These are phyloP conservation scores for Metopolophium dirhodum DNA, from an alignment of 1,140 invertebrate species.

Conservation along the genomic window DNA sequence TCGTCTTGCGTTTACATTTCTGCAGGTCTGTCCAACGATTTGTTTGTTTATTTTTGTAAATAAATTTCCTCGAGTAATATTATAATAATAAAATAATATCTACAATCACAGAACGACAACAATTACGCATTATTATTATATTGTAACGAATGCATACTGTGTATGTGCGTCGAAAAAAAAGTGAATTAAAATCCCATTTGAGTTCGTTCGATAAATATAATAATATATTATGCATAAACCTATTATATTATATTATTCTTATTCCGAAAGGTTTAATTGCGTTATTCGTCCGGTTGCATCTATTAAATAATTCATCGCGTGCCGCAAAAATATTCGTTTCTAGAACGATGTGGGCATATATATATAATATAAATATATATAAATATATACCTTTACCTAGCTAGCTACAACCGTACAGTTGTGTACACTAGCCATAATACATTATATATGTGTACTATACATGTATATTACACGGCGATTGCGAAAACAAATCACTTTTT, in stretches of 20 bases:
- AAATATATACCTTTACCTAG: background rate
- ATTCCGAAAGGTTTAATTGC: conserved; percentile 7
- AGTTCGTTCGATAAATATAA: background rate
- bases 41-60: background rate
- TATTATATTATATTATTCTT: background rate
- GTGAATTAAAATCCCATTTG: conserved; percentile 12
- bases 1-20: background rate
- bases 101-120: background rate
- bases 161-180: background rate
- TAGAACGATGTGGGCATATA: background rate
- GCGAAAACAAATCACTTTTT: conserved; percentile 36
- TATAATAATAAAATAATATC: background rate
- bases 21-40: background rate
- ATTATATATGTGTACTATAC: background rate
- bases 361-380: no score
- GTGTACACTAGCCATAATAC: background rate
- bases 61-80: background rate
- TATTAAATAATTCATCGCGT: conserved; percentile 11
- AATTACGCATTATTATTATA: background rate
- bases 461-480: background rate
- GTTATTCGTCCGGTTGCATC: conserved; percentile 19
- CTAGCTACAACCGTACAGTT: background rate
- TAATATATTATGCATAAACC: background rate
- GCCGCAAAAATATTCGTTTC: background rate
- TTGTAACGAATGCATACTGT: background rate